Conservation (phyloP, 2,113 vertebrate genomes). For the Dryoscopus gambensis region DNA sequence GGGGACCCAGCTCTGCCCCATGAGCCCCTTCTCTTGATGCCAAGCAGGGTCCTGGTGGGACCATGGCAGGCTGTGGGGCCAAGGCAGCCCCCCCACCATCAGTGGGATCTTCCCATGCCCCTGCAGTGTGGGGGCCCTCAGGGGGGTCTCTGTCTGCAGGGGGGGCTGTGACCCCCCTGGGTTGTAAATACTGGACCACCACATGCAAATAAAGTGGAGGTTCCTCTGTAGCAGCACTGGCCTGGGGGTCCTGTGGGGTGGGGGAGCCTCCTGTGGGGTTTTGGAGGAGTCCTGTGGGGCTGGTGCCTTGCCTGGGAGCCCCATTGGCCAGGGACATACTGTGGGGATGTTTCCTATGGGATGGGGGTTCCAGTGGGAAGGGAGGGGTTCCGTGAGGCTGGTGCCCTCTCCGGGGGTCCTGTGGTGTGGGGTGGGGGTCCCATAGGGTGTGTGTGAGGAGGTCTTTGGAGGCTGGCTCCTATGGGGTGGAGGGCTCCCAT, state of each 20-base stretch:
- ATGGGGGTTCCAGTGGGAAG: background rate
- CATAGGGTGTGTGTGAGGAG: background rate
- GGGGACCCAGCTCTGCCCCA: no score
- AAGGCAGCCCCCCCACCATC: background rate
- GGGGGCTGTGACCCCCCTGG: accelerated
- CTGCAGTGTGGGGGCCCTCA: accelerated
- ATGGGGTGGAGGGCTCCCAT: background rate
- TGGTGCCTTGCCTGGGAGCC: background rate
- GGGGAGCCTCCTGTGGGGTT: background rate
- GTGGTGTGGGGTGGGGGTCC: background rate
- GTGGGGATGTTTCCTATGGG: background rate
- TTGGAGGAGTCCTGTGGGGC: background rate
- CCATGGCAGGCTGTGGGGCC: background rate
- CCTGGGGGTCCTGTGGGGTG: background rate
- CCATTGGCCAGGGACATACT: background rate
- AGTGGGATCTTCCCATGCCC: background rate
- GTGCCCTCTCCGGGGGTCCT: background rate
- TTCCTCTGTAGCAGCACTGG: background rate
- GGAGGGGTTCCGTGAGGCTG: no score
- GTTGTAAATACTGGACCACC: background rate
- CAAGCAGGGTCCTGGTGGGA: background rate
- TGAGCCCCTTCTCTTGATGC: background rate
- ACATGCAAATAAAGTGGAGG: background rate
- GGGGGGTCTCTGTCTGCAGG: background rate
- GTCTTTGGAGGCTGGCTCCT: background rate